Evolutionary conservation across 2,888 invertebrate species (phyloP), one percentile per base, ranked within the genome.

Genomic region (Trachelus tabidus): DNA sequence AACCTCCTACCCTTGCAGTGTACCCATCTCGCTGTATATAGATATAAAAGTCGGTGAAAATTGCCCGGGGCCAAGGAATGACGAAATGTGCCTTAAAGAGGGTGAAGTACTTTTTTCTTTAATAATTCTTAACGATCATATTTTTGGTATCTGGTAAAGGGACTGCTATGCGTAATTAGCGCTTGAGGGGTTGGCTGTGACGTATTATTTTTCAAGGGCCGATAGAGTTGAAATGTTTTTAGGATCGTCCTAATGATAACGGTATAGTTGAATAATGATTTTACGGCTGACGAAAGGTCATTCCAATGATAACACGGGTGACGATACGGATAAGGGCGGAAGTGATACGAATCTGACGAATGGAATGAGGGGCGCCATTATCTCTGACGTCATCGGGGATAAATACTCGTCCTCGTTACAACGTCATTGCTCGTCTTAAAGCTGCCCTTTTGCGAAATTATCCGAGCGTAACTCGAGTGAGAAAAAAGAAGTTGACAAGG

Each of bases 51-150:
- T 23, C 23, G 23, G 1, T 56, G 23, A 1, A 9, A 83, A 79
- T 83, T 81, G 84, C 87, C 85, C 84, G 79, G 81, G 82, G 84
- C 81, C 84, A 85, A 87, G 85, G 82, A 84, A 81, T 83, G 80
- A 80, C 79, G 79, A 79, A 78, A 79, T 79, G 76, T 79, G 76
- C 83, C 80, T 86, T 87, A 85, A 88, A 89, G 85, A 84, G 85
- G 81, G 73, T 69, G 82, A 81, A 79, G 81, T 77, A 82, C 82
- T 87, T 23, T 40, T 23, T 40, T 88, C 88, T 86, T 87, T 83
- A 88, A 88, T 88, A 81, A 87, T 88, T 88, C 79, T 77, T 77
- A 80, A 83, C 86, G 84, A 88, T 88, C 81, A 79, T 23, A 2
- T 56, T 56, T 56, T 9, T 23, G 56, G 15, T 23, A 56, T 9